Evolutionary conservation across 2,113 vertebrate species (phyloP).

Genomic region (Corynorhinus townsendii): DNA sequence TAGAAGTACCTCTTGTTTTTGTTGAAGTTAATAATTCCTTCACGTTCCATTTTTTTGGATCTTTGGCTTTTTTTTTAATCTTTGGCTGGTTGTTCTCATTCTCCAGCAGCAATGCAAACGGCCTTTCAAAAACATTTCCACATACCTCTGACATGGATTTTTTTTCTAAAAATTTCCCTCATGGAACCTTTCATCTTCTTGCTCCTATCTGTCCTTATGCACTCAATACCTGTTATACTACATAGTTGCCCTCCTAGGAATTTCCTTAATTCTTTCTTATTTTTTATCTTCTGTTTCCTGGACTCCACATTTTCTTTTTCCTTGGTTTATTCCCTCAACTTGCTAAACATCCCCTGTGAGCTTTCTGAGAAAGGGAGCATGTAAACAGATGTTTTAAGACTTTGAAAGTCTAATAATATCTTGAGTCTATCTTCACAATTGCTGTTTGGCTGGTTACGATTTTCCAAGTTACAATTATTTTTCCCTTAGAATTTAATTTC

Average conservation of each 20-base stretch:
- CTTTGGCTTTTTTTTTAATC: not conserved
- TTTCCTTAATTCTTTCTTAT: not conserved
- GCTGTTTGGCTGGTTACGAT: not conserved
- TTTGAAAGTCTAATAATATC: not conserved
- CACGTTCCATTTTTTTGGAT: not conserved
- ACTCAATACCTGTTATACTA: not conserved
- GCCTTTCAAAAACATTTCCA: not conserved
- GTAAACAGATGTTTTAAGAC: not conserved
- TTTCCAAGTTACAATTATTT: not conserved
- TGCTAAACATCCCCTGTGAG: not conserved
- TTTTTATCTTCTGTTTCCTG: not conserved
- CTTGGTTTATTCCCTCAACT: not conserved
- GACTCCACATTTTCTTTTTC: not conserved
- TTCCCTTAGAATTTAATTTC: not conserved
- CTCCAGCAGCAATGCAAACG: not conserved
- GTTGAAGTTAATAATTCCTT: not conserved
- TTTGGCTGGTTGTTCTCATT: not conserved
- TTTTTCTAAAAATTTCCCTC: not conserved
- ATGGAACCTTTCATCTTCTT: not conserved
- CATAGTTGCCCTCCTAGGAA: not conserved
- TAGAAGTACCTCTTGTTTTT: not conserved
- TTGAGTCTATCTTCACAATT: not conserved
- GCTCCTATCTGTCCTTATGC: not conserved
- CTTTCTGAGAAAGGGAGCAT: conserved; percentile 1
- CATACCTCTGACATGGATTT: not conserved